phyloP scores from a whole-genome alignment of 1,140 invertebrate species.

The Calycopis cecrops region DNA sequence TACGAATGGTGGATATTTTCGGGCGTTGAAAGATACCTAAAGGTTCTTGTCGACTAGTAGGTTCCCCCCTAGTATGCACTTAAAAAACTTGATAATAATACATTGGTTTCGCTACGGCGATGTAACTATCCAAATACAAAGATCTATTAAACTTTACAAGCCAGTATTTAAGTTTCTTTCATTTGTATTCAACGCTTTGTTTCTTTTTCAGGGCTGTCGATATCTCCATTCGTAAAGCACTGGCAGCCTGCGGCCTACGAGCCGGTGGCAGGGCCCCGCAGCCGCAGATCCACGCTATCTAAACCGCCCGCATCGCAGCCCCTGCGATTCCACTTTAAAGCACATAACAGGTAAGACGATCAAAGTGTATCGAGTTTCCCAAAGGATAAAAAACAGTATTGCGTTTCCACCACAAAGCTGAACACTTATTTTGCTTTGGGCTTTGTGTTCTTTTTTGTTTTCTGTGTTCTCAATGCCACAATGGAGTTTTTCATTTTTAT shows the following conservation, averaged over 20 bases:
- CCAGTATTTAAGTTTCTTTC: too few relatives aligned
- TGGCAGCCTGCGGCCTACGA: slow-evolving; percentile 58
- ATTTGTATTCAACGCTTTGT: slow-evolving; percentile 6
- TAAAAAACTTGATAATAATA: not conserved
- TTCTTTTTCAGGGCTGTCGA: slow-evolving; percentile 45
- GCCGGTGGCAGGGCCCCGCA: slow-evolving; percentile 34
- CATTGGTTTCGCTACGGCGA: not conserved
- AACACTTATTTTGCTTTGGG: too few relatives aligned
- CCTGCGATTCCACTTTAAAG: slow-evolving; percentile 52
- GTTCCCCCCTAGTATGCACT: too few relatives aligned
- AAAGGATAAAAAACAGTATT: too few relatives aligned
- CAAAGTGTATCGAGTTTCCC: not conserved
- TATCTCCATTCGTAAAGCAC: slow-evolving; percentile 59
- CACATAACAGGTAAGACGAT: slow-evolving; percentile 55
- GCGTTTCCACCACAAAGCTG: too few relatives aligned
- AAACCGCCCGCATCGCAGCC: slow-evolving; percentile 36
- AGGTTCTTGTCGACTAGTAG: too few relatives aligned
- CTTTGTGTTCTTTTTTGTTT: too few relatives aligned
- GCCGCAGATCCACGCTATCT: slow-evolving; percentile 33
- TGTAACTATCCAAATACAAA: not conserved
- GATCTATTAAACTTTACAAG: not conserved
- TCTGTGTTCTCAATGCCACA: too few relatives aligned
- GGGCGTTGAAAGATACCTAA: too few relatives aligned
- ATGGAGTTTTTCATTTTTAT: too few relatives aligned
- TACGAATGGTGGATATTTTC: too few relatives aligned